Conservation (phyloP, 2,797 vertebrate species). For the Sphaeramia orbicularis region DNA sequence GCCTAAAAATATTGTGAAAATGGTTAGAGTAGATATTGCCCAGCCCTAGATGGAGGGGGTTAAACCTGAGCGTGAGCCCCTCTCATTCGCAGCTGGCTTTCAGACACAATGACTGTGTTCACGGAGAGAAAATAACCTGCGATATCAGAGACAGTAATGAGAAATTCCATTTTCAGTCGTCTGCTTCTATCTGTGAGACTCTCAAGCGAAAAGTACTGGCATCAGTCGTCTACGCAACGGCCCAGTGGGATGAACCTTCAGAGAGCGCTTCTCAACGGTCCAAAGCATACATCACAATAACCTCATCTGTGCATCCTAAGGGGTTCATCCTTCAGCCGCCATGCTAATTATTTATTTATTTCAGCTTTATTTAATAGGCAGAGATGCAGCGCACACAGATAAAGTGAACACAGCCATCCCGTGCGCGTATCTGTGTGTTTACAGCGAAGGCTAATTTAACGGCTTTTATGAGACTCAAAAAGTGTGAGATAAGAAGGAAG, state of each 20-base stretch:
- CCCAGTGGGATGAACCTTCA: slow-evolving; percentile 18
- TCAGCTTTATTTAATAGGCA: too few species aligned
- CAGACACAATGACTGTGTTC: slow-evolving; percentile 46
- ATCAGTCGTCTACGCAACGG: slow-evolving; percentile 23
- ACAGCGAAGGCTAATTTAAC: too few species aligned
- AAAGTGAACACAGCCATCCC: too few species aligned
- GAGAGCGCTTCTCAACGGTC: not conserved
- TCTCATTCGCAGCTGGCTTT: slow-evolving; percentile 49
- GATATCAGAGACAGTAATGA: slow-evolving; percentile 57
- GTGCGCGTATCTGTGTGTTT: too few species aligned
- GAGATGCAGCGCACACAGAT: too few species aligned
- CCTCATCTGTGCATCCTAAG: slow-evolving; percentile 7
- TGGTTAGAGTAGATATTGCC: too few species aligned
- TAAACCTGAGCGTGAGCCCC: slow-evolving; percentile 48
- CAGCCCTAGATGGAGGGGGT: not conserved
- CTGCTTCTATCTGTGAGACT: slow-evolving; percentile 33
- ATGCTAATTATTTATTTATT: slow-evolving; percentile 6
- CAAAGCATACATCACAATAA: slow-evolving; percentile 13
- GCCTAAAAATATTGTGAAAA: too few species aligned
- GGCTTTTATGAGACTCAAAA: too few species aligned
- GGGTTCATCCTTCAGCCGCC: not conserved
- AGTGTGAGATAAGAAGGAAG: too few species aligned
- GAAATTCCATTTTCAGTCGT: slow-evolving; percentile 58
- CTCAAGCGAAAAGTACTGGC: slow-evolving; percentile 39
- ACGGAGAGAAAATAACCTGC: slow-evolving; percentile 53